Conservation (phyloP, 2,888 invertebrate genomes). For the Sarcophaga subvicina region DNA sequence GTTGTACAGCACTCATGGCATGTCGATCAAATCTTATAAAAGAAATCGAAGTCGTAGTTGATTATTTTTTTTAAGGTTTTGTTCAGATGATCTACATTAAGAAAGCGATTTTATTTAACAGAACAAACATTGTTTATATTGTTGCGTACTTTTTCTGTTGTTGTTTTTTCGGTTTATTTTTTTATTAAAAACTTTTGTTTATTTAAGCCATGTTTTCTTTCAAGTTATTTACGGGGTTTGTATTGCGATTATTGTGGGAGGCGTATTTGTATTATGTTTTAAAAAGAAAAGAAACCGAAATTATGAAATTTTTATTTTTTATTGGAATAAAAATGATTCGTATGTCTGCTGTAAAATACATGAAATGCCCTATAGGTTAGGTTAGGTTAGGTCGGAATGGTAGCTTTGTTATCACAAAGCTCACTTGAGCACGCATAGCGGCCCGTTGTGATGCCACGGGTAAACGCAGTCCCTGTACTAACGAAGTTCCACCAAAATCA, state of each 20-base stretch:
- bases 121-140: conserved; percentile 23
- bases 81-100: conserved; percentile 51
- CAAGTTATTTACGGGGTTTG: neutral
- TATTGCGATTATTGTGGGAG: conserved; percentile 22
- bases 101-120: conserved; percentile 34
- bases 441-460: too few relatives aligned
- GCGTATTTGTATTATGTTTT: conserved; percentile 39
- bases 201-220: conserved; percentile 15
- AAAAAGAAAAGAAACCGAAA: conserved; percentile 2
- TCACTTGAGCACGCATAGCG: too few relatives aligned
- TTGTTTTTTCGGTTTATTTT: too few relatives aligned
- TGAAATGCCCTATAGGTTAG: neutral
- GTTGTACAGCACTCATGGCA: conserved; percentile 50
- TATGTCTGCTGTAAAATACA: neutral
- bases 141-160: neutral
- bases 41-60: conserved; percentile 49
- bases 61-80: conserved; percentile 8
- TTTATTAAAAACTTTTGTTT: neutral
- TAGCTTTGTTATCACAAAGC: too few relatives aligned
- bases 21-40: conserved; percentile 56
- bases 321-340: too few relatives aligned
- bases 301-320: neutral
- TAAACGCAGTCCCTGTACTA: too few relatives aligned
- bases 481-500: too few relatives aligned
- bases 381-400: too few relatives aligned